Evolutionary conservation across 2,113 vertebrate species (phyloP).

Genomic region (Etheostoma spectabile): DNA sequence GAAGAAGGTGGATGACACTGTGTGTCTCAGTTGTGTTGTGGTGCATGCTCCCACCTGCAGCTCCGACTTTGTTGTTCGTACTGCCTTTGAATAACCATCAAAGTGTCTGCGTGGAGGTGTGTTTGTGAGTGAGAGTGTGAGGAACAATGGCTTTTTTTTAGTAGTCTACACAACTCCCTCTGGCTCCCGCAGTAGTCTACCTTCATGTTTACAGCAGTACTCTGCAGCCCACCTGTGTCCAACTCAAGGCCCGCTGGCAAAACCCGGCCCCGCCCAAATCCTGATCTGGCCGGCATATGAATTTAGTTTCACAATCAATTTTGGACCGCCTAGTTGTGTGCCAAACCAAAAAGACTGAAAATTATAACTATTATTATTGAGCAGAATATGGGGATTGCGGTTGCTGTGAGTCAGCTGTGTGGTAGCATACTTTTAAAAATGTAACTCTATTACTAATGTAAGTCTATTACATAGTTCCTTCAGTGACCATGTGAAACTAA

Average conservation of each 20-base stretch:
- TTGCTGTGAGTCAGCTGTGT: too few species aligned
- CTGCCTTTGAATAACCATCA: constrained; percentile 49
- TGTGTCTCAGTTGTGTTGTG: not conserved
- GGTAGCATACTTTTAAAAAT: too few species aligned
- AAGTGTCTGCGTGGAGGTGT: not conserved
- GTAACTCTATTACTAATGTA: too few species aligned
- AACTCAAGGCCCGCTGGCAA: too few species aligned
- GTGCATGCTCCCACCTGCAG: constrained; percentile 43
- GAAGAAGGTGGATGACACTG: not conserved
- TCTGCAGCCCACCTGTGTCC: not conserved
- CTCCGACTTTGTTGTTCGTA: constrained; percentile 48
- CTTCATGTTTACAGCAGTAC: not conserved
- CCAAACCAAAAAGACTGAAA: too few species aligned
- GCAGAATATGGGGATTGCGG: too few species aligned
- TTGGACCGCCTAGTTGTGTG: too few species aligned
- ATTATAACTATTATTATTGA: too few species aligned
- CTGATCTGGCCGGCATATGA: too few species aligned
- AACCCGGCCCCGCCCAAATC: too few species aligned
- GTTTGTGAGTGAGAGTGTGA: constrained; percentile 14
- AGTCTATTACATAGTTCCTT: too few species aligned
- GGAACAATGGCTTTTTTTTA: not conserved
- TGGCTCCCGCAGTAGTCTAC: not conserved
- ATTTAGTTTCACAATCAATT: too few species aligned
- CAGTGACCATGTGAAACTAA: not conserved
- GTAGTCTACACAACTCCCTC: not conserved